phyloP scores from a whole-genome alignment of 2,888 invertebrate species.

The Liopterus haemorrhoidalis region DNA sequence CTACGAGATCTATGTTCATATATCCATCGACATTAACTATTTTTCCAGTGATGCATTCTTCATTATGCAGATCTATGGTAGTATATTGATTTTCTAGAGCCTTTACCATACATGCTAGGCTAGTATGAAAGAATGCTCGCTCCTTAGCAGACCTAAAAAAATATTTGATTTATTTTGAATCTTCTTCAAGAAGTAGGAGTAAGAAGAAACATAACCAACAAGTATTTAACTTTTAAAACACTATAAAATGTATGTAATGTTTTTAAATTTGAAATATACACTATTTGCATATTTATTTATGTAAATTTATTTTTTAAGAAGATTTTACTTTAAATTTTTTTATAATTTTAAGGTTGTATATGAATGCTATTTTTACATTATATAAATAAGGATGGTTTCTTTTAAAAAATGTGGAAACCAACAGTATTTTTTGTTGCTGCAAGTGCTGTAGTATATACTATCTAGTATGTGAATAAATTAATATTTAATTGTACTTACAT shows the following conservation, averaged over 20 bases:
- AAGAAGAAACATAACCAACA: too few relatives aligned
- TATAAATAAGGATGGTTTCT: not conserved
- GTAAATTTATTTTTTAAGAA: not conserved
- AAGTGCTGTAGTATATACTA: constrained; percentile 15
- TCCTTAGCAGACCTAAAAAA: constrained; percentile 32
- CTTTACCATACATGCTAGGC: constrained; percentile 56
- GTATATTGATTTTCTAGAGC: constrained; percentile 56
- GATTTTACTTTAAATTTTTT: not conserved
- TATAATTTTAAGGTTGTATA: not conserved
- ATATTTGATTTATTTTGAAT: too few relatives aligned
- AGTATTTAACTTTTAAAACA: not conserved
- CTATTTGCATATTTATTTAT: too few relatives aligned
- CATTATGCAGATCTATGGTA: constrained; percentile 62
- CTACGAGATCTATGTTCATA: constrained; percentile 62
- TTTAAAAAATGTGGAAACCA: constrained; percentile 17
- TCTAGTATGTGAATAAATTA: constrained; percentile 11
- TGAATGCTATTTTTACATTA: not conserved
- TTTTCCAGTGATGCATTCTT: constrained; percentile 56
- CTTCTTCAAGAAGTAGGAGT: too few relatives aligned
- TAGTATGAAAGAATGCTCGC: constrained; percentile 51
- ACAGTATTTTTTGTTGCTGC: constrained; percentile 13
- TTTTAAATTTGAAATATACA: too few relatives aligned
- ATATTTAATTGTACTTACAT: constrained; percentile 2
- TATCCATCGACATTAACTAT: constrained; percentile 59
- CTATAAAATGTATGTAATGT: too few relatives aligned